Base-by-base conservation (phyloP, 30 jellyfish, hydroid and myxozoan genomes). In the Aurelia aurita region DNA sequence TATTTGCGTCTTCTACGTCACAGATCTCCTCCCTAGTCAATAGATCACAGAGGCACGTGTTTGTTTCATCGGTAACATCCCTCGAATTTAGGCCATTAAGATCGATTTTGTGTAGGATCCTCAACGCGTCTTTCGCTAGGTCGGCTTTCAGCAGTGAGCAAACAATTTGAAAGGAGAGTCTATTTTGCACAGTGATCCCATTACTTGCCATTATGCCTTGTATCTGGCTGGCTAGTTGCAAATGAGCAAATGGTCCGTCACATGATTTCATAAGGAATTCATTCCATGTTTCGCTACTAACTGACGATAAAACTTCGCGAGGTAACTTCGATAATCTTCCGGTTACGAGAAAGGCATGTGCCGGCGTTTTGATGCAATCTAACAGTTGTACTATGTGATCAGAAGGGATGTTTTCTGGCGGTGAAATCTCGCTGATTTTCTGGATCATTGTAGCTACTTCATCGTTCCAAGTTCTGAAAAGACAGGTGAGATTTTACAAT, bases 151-250 rank as follows among this genome's bases (percentile, higher is more conserved):
- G 70, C 1, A 74, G 23, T 21, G 73, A 51, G 18, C 72, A 55
- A 26, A 74, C 73, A 9, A 74, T 14, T 26, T 23, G 86, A 28
- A 74, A 51, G 9, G 86, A 46, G 28, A 28, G 73, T 21, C 21
- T n/a, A 19, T 67, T 81, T 54, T 19, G 31, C 25, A 81, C 54
- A 1, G 67, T 69, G 20, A 69, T 69, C 10, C 55, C 82, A 35
- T 47, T 11, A 16, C 71, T 64, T 35, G 68, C 20, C 65, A 81
- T 68, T 11, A 81, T 67, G 7, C 84, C 91, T 11, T 81, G 84
- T 18, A 81, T 25, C 58, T 81, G 91, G 72, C 55, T 81, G 6
- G 91, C 91, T 8, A 22, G 32, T 35, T 81, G 91, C n/a, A 67
- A 46, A 45, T 81, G 26, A 12, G 82, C 83, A 31, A 45, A 66